phyloP scores from a whole-genome alignment of 2,797 vertebrate genomes.

The Danio aesculapii region DNA sequence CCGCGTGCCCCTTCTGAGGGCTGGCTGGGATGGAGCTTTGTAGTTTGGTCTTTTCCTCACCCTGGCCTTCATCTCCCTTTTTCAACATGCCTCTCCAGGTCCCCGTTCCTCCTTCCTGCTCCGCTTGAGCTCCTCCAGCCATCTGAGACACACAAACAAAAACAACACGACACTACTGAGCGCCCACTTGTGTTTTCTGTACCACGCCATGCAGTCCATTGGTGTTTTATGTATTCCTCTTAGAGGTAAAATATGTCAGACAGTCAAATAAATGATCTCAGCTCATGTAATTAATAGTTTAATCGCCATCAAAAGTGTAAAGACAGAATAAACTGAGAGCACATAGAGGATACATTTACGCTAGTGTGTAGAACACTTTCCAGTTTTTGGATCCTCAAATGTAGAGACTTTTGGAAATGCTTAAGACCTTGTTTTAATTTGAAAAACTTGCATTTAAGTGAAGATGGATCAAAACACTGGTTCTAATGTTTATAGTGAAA shows the following conservation, averaged over 20 bases:
- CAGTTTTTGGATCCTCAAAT: too few species aligned
- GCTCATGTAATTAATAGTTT: too few species aligned
- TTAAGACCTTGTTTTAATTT: too few species aligned
- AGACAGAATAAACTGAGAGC: too few species aligned
- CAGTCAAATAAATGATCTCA: too few species aligned
- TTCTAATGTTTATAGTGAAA: too few species aligned
- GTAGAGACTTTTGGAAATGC: too few species aligned
- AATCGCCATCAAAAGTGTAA: too few species aligned
- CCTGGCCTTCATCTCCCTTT: slow-evolving; percentile 84
- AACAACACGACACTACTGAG: background rate
- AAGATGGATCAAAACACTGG: too few species aligned
- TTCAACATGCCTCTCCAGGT: slow-evolving; percentile 96
- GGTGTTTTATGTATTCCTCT: background rate
- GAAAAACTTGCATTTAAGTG: too few species aligned
- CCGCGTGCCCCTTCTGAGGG: slow-evolving; percentile 89
- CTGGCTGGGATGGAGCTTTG: slow-evolving; percentile 76
- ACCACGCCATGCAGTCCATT: background rate
- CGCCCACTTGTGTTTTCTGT: background rate
- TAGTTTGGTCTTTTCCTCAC: slow-evolving; percentile 80
- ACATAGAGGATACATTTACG: too few species aligned
- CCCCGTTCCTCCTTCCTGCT: slow-evolving; percentile 86
- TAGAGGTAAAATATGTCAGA: background rate
- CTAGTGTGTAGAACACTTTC: too few species aligned
- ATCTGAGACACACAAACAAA: slow-evolving; percentile 43
- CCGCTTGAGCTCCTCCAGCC: slow-evolving; percentile 72